Evolutionary conservation across 1,140 invertebrate species (phyloP).

Genomic region (Dendrolimus kikuchii): DNA sequence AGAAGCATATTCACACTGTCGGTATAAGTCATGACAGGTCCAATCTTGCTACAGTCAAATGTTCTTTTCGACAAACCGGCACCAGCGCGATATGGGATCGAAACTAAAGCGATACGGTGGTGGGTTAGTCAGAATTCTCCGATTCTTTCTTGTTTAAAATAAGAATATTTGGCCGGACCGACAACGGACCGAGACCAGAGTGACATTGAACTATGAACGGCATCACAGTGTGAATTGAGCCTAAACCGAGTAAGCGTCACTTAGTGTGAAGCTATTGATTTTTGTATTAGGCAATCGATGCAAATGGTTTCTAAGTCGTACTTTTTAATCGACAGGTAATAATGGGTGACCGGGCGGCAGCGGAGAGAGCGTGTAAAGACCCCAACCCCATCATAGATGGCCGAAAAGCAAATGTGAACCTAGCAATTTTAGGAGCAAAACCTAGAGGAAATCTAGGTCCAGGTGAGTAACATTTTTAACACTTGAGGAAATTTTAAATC

Average conservation of each 20-base stretch:
- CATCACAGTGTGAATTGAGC: too few relatives aligned
- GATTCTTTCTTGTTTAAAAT: too few relatives aligned
- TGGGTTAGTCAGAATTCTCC: too few relatives aligned
- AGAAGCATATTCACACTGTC: too few relatives aligned
- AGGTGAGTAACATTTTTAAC: conserved; percentile 66
- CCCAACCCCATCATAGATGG: conserved; percentile 99
- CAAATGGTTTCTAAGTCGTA: conserved; percentile 1
- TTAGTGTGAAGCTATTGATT: not conserved
- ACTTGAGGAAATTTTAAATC: not conserved
- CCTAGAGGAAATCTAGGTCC: conserved; percentile 89
- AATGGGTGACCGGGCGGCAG: conserved; percentile 94
- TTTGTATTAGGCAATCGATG: not conserved
- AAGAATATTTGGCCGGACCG: too few relatives aligned
- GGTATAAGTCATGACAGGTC: too few relatives aligned
- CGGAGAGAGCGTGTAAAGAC: conserved; percentile 97
- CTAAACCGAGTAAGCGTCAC: too few relatives aligned
- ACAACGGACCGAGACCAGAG: not conserved
- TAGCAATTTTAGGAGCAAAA: conserved; percentile 97
- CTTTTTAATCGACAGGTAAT: conserved; percentile 85
- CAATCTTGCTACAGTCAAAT: too few relatives aligned
- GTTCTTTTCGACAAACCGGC: too few relatives aligned
- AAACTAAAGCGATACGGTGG: too few relatives aligned
- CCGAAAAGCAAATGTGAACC: conserved; percentile 97
- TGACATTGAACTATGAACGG: not conserved
- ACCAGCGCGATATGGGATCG: too few relatives aligned